Conservation (phyloP, 2,797 vertebrate genomes). For the Babyrousa celebensis region DNA sequence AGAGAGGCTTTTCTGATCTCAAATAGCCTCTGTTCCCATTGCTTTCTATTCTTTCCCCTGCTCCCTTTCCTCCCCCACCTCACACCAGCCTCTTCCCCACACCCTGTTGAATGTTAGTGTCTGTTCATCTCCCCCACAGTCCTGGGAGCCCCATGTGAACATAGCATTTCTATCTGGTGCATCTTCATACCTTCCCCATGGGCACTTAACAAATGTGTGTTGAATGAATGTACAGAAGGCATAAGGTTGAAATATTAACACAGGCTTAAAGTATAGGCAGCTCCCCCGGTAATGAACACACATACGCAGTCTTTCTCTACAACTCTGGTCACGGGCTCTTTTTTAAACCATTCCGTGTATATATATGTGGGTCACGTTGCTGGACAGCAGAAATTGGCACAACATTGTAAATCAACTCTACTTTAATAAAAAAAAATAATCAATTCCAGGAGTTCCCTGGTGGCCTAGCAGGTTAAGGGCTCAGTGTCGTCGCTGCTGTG, state of each 20-base stretch:
- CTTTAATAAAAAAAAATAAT: too few relatives aligned
- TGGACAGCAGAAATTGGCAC: too few relatives aligned
- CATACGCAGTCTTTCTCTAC: background rate
- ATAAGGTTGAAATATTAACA: background rate
- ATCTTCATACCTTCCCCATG: background rate
- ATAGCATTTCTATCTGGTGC: background rate
- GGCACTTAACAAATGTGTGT: background rate
- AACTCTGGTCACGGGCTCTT: background rate
- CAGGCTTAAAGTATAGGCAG: background rate
- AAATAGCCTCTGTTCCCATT: background rate
- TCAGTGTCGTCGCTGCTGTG: too few relatives aligned
- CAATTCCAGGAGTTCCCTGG: too few relatives aligned
- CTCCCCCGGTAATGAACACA: background rate
- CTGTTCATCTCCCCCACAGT: background rate
- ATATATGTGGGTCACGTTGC: too few relatives aligned
- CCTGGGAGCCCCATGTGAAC: background rate
- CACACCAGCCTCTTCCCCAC: background rate
- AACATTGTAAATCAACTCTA: too few relatives aligned
- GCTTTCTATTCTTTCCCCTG: background rate
- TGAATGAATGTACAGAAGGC: background rate
- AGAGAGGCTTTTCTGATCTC: background rate
- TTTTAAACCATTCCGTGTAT: constrained; percentile 17
- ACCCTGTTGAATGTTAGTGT: background rate
- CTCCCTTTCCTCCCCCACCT: background rate
- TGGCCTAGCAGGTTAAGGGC: too few relatives aligned